Evolutionary conservation across 2,888 invertebrate species (phyloP).

Genomic region (Magallana nippona): DNA sequence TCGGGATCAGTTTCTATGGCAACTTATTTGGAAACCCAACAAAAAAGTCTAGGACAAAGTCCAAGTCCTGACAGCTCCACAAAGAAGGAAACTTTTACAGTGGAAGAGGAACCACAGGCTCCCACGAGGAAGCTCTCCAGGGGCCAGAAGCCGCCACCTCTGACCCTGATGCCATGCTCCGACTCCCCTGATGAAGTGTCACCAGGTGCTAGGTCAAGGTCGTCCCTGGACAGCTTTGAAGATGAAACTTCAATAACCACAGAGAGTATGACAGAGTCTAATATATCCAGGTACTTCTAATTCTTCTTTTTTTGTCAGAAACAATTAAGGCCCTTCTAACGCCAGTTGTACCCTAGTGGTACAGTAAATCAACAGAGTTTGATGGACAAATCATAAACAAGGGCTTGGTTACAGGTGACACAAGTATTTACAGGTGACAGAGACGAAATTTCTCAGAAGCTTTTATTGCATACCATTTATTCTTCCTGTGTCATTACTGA

Average conservation of each 20-base stretch:
- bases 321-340: neutral
- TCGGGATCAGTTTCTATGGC: conserved; percentile 61
- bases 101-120: conserved; percentile 43
- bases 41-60: conserved; percentile 57
- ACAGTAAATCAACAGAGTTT: conserved; percentile 26
- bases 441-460: conserved; percentile 30
- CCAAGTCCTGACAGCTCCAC: conserved; percentile 39
- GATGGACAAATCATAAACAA: conserved; percentile 28
- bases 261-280: conserved; percentile 68
- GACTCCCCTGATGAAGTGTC: conserved; percentile 72
- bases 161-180: conserved; percentile 67
- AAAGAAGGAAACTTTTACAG: conserved; percentile 50
- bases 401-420: conserved; percentile 24
- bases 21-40: conserved; percentile 66
- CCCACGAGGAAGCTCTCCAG: conserved; percentile 55
- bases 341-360: conserved; percentile 2
- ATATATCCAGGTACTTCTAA: conserved; percentile 67
- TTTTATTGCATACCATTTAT: conserved; percentile 23
- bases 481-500: neutral
- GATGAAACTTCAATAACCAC: conserved; percentile 58
- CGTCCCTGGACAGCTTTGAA: conserved; percentile 67
- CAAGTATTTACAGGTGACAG: conserved; percentile 29
- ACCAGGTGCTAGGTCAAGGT: conserved; percentile 63
- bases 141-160: conserved; percentile 67
- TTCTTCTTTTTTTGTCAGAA: conserved; percentile 1